These are phyloP conservation scores for Phalacrocorax pelagicus DNA, from an alignment of 2,113 vertebrate species.

Conservation along the genomic window DNA sequence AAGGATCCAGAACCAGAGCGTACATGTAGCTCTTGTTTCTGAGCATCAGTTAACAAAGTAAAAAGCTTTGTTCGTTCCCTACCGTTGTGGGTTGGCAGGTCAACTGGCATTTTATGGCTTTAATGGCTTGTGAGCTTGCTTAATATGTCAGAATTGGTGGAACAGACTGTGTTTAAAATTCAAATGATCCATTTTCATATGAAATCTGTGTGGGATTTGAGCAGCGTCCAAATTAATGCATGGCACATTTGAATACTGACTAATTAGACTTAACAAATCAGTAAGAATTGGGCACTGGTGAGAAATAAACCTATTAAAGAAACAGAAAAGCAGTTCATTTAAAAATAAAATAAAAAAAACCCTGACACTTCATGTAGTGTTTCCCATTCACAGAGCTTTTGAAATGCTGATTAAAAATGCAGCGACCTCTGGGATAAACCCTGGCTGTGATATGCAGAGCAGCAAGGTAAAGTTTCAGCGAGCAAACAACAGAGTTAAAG, in stretches of 20 bases:
- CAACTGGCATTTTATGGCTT: not conserved
- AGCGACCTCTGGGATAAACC: not conserved
- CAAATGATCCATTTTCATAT: slow-evolving; percentile 24
- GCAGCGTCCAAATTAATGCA: slow-evolving; percentile 37
- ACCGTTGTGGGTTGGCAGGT: not conserved
- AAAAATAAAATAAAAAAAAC: not conserved
- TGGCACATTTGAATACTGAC: slow-evolving; percentile 2
- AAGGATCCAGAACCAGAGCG: not conserved
- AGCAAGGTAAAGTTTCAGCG: not conserved
- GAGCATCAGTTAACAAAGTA: not conserved
- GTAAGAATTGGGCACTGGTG: slow-evolving; percentile 5
- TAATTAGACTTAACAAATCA: slow-evolving; percentile 45
- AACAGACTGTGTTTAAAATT: slow-evolving; percentile 42
- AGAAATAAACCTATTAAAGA: slow-evolving; percentile 1
- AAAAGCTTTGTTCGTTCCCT: not conserved
- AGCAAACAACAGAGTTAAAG: not conserved
- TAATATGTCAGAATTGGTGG: not conserved
- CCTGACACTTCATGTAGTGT: not conserved
- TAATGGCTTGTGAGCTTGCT: not conserved
- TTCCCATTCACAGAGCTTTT: not conserved
- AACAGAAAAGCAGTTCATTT: not conserved
- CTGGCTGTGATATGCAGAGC: not conserved
- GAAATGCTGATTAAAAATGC: not conserved
- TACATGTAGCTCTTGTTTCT: not conserved
- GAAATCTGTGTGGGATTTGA: slow-evolving; percentile 41